Conservation (phyloP, 2,797 vertebrate genomes). For the Fringilla coelebs region DNA sequence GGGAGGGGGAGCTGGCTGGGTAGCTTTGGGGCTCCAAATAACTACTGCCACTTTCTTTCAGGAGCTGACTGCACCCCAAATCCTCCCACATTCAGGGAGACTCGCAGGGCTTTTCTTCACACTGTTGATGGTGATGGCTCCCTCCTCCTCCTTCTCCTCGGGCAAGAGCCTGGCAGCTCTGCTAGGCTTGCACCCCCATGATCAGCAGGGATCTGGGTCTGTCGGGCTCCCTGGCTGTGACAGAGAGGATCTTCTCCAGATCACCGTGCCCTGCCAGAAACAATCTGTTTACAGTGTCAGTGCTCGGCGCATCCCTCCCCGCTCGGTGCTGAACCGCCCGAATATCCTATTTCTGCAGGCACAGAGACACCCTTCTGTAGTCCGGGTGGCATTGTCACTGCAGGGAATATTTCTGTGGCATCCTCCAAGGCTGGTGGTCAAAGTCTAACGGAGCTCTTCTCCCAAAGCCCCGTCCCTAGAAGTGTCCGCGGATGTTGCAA, state of each 20-base stretch:
- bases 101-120: background rate
- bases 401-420: background rate
- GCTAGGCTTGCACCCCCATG: background rate
- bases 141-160: background rate
- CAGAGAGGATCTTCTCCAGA: conserved; percentile 5
- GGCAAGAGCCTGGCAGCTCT: background rate
- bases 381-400: background rate
- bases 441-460: background rate
- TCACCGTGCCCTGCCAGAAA: conserved; percentile 5
- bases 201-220: background rate
- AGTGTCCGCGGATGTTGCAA: accelerated
- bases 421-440: background rate
- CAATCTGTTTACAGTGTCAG: conserved; percentile 30
- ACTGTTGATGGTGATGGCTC: background rate
- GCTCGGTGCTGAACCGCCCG: background rate
- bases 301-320: accelerated
- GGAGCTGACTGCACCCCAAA: background rate
- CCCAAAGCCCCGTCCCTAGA: background rate
- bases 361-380: background rate
- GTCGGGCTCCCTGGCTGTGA: background rate
- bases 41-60: background rate
- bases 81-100: background rate
- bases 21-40: background rate
- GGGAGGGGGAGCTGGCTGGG: background rate
- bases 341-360: conserved; percentile 5